Base-by-base conservation (phyloP, 2,797 vertebrate species). In the Hyperoplus lanceolatus region DNA sequence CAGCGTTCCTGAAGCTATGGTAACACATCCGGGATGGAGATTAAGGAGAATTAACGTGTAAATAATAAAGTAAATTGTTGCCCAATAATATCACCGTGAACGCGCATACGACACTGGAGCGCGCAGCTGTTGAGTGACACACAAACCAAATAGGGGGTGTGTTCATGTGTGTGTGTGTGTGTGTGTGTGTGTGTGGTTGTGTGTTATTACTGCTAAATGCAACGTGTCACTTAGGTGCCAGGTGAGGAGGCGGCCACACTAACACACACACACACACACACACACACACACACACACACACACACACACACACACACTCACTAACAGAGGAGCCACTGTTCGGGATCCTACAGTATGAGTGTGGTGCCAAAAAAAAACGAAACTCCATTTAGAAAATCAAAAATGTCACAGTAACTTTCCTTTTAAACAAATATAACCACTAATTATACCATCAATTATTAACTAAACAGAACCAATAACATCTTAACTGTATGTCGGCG, bases 191-290 rank as follows among this genome's bases (percentile, higher is more conserved):
- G 21, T 21, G 21, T 21, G 21, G n/a, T n/a, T 21, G 21, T 21
- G 21, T 79, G 68, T 70, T 69, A 67, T 58, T n/a, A 38, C 41
- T 50, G 21, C 42, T 75, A 41, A 87, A 79, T 90, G 94, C 93
- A 87, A 95, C 93, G 94, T 95, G 94, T 95, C 94, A 93, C 46
- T 86, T 6, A 42, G 1, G 21, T 4, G 5, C 18, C 70, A 80
- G 81, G 64, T 78, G 29, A 12, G 5, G 18, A 29, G 18, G n/a
- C 8, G 4, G 8, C 3, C 1, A 21, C 21, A 21, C 21, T n/a
- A n/a, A n/a, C n/a, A 21, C 21, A 21, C 21, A 21, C 21, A 21
- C 21, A 21, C 21, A 21, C 21, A 21, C 21, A 21, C 21, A 21
- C 1, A 21, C 21, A 21, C 21, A 21, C 21, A 21, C 21, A 21